Evolutionary conservation across 2,888 invertebrate species (phyloP), one percentile per base, ranked within the genome.

Genomic region (Watsonalla cultraria): DNA sequence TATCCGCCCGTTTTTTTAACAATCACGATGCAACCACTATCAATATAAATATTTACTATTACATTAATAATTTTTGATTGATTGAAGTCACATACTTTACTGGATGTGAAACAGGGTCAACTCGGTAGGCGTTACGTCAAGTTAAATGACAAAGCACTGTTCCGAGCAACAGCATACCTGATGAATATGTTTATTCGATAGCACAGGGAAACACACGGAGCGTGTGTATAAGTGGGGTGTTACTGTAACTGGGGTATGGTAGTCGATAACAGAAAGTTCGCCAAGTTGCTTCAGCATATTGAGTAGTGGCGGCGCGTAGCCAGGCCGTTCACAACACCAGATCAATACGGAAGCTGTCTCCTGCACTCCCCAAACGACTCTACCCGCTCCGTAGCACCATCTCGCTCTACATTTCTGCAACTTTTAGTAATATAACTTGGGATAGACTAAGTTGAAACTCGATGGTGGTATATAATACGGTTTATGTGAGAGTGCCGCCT

Each of bases 271-370:
- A 61, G 24, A 65, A 33, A 76, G 70, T 77, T 76, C 61, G 64
- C 62, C 57, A 68, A 73, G 66, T 69, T 63, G 65, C 65, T 69
- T 72, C 65, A 64, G 63, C 68, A 72, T 80, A 78, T 83, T 82
- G 78, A 80, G 72, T 73, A 70, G 67, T 69, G 68, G 60, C 68
- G 70, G 68, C 72, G 58, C 68, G 70, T 67, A 70, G 64, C 61
- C 54, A 71, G 75, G 72, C 70, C 70, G 75, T 70, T 73, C 74
- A 72, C 73, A 68, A 74, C 76, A 76, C 66, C 65, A 80, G 84
- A 86, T 88, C 87, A 82, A 88, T 88, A 88, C 84, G 73, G 74
- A 80, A 79, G 72, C 78, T 78, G 79, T 78, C 79, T 81, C 79
- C 78, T 71, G 76, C 80, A 71, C 70, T 64, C 62, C 57, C 66